Evolutionary conservation across 1,140 invertebrate genomes (phyloP).

Genomic region (Polypedilum pembai): DNA sequence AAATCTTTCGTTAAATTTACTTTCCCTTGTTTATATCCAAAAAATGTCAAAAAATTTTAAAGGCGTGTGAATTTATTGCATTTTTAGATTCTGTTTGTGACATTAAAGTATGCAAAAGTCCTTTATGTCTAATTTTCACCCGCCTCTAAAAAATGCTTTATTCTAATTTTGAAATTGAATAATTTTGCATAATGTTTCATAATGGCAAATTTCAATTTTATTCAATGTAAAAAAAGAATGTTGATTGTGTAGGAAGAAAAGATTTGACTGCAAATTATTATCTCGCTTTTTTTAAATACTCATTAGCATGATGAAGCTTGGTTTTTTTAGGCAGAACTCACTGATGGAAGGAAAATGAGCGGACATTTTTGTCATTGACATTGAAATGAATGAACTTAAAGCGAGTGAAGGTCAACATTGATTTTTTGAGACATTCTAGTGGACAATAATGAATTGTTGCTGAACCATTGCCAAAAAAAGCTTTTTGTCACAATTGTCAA

Average conservation of each 20-base stretch:
- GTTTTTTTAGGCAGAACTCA: too few species aligned
- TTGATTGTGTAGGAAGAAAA: neutral
- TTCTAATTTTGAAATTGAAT: neutral
- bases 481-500: too few species aligned
- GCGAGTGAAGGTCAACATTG: too few species aligned
- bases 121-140: neutral
- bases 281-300: neutral
- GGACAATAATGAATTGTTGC: too few species aligned
- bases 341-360: too few species aligned
- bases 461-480: too few species aligned
- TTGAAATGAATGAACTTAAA: too few species aligned
- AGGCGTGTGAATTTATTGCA: neutral
- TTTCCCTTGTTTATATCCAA: neutral
- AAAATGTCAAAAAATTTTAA: neutral
- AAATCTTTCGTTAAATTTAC: too few species aligned
- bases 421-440: too few species aligned
- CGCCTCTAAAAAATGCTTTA: neutral
- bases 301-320: neutral
- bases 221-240: neutral
- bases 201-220: too few species aligned
- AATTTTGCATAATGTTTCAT: slow-evolving; percentile 14
- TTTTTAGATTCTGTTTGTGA: neutral
- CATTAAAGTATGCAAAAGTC: neutral
- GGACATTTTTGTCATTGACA: too few species aligned
- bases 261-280: neutral